Evolutionary conservation across 2,797 vertebrate species (phyloP), one percentile per base, ranked within the genome.

Genomic region (Australoheros facetus): DNA sequence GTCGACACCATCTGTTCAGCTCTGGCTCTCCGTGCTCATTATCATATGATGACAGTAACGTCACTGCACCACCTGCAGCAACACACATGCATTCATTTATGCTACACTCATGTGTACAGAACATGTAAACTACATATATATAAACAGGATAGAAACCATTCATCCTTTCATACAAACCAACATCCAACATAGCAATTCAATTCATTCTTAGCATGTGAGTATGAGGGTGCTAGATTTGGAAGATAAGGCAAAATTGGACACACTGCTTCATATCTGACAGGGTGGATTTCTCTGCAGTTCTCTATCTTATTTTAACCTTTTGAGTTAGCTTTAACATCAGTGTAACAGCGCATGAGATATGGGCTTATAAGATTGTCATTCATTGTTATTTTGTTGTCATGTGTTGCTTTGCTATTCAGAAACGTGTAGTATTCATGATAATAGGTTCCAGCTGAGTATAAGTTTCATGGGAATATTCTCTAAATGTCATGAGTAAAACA

Each of bases 1-100:
- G 78, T 71, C 23, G 69, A 86, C 81, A 62, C 94, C 94, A 93
- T 93, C 93, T 94, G 94, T 88, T 83, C 80, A 16, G 73, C 87
- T 77, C 88, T 78, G 75, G 80, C 79, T 75, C 79, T 58, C 72
- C 74, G 5, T 2, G 30, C 57, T 66, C 75, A 5, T 85, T 56
- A 26, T 90, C 89, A 78, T 85, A 84, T 77, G 86, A 85, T 23
- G 34, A 37, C 48, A 48, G 42, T 4, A 39, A 80, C 37, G 64
- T 87, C 81, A 75, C 48, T 3, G 48, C 30, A 17, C 51, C 5
- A 23, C 75, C 83, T 3, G 37, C 81, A 19, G 73, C 82, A 83
- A 71, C 71, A 73, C n/a, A 11, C 56, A 30, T 16, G 51, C 37
- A 60, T 66, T 51, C 64, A 69, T 53, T 53, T 53, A 53, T 7